Evolutionary conservation across 2,888 invertebrate species (phyloP), one percentile per base, ranked within the genome.

Genomic region (Scaptomyza tumidula): DNA sequence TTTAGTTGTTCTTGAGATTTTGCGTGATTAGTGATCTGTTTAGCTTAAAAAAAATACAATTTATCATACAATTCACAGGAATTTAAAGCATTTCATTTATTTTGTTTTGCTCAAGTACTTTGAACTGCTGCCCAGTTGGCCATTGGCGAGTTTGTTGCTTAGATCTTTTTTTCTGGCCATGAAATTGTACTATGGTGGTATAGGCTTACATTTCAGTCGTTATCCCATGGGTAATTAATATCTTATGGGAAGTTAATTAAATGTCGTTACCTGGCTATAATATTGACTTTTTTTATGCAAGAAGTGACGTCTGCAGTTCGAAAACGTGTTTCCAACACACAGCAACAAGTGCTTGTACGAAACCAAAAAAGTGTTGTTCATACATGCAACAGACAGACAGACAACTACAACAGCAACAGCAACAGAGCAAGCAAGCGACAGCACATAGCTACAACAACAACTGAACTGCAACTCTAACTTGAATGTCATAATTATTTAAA

Each of bases 231-330:
- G 84, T 80, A 85, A 85, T 78, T 67, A 78, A 87, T 87, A 85
- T 82, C 86, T 64, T 87, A 85, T 85, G 84, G 88, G 84, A 85
- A 85, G 80, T 83, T 80, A 72, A 85, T 85, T 78, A 80, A 76
- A 63, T 70, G 66, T 65, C 63, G 48, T 31, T 61, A 63, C 16
- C 58, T 53, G 65, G 50, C 61, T 59, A 65, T 71, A 63, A 49
- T 55, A 64, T 75, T 70, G 67, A 60, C 59, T 48, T 33, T 52
- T 61, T 41, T 1, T 16, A 52, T 72, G 55, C 57, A 69, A 66
- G 75, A 59, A 45, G 52, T 27, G 62, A 50, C 52, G 57, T 49
- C 37, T 52, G 59, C 19, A 37, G 67, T 39, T 43, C 19, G 24
- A 41, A 81, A 86, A 86, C 82, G 41, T 62, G 82, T 77, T 83